Conservation (phyloP, 1,140 invertebrate species). For the Bombus superbus region DNA sequence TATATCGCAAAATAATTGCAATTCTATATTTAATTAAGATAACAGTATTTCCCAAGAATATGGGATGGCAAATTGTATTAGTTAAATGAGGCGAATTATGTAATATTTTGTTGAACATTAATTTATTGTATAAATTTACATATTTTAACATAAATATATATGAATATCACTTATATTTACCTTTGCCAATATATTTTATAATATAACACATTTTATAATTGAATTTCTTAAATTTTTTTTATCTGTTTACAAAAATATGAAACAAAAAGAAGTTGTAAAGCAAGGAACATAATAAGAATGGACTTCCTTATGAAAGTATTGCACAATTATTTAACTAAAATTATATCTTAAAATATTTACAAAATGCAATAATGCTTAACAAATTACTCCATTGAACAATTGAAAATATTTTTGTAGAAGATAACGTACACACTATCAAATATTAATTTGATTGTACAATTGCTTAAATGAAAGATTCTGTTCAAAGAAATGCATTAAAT, state of each 20-base stretch:
- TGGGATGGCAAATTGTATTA: background rate
- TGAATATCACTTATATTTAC: slow-evolving; percentile 24
- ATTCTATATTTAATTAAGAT: background rate
- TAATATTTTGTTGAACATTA: slow-evolving; percentile 46
- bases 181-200: slow-evolving; percentile 38
- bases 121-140: slow-evolving; percentile 62
- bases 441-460: background rate
- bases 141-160: slow-evolving; percentile 52
- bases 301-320: background rate
- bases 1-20: background rate
- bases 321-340: slow-evolving; percentile 8
- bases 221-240: background rate
- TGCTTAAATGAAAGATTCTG: background rate
- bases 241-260: background rate
- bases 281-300: background rate
- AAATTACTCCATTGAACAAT: background rate
- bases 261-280: background rate
- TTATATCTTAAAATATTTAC: slow-evolving; percentile 21
- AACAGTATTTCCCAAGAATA: background rate
- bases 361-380: background rate
- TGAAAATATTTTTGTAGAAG: background rate
- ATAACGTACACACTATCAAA: background rate
- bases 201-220: slow-evolving; percentile 9
- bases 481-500: slow-evolving; percentile 19
- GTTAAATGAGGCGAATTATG: background rate